A percentile compares a stretch with the other conserved stretches of the same genome.
Conservation (phyloP, 2,797 vertebrate species). For the Sparus aurata region DNA sequence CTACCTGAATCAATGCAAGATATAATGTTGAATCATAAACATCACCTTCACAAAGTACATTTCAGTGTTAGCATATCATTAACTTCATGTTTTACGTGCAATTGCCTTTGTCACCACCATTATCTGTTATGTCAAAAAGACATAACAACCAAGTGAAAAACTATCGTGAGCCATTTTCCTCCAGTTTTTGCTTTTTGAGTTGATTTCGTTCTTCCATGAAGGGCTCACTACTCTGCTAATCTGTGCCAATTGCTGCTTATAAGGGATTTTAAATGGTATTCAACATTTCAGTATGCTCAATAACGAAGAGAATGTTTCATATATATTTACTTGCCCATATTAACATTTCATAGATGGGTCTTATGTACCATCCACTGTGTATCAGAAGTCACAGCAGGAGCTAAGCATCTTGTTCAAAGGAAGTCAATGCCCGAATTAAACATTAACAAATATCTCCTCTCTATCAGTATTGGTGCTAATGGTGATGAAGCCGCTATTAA, state of each 20-base stretch:
- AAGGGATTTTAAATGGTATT: too few species aligned
- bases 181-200: neutral
- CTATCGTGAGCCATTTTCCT: neutral
- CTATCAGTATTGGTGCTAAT: neutral
- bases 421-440: neutral
- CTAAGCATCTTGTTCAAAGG: neutral
- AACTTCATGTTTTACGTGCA: neutral
- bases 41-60: neutral
- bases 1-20: neutral
- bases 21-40: neutral
- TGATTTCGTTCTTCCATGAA: neutral
- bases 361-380: neutral
- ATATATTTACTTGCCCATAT: neutral
- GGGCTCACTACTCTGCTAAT: neutral
- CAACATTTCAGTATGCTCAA: neutral
- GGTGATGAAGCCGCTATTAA: neutral
- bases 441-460: neutral
- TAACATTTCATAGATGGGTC: neutral
- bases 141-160: neutral
- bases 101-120: neutral
- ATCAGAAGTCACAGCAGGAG: slow-evolving; percentile 2
- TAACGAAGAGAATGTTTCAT: neutral
- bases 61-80: neutral
- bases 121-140: neutral
- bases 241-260: neutral